These are phyloP conservation scores for Mythimna albipuncta DNA, from an alignment of 2,888 invertebrate genomes.

Conservation along the genomic window DNA sequence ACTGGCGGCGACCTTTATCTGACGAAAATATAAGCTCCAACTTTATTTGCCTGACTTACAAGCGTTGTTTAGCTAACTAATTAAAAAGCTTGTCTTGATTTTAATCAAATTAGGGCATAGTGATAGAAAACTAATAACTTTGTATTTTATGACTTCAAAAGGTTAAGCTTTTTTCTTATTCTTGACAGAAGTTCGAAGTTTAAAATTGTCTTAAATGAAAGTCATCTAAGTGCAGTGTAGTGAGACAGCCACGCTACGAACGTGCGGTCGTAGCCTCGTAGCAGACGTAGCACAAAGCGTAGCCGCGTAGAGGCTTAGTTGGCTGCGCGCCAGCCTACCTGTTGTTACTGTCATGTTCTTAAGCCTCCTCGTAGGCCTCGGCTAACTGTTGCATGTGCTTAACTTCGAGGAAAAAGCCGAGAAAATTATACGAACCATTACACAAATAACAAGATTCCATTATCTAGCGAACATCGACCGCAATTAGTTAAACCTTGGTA, in stretches of 20 bases:
- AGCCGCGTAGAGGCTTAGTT: conserved; percentile 77
- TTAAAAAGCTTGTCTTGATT: conserved; percentile 57
- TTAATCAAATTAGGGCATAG: conserved; percentile 59
- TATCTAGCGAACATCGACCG: conserved; percentile 33
- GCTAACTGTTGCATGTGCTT: conserved; percentile 73
- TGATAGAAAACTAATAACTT: conserved; percentile 52
- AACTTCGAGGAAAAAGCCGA: conserved; percentile 61
- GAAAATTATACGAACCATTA: conserved; percentile 57
- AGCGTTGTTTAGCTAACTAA: conserved; percentile 59
- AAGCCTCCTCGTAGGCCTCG: conserved; percentile 68
- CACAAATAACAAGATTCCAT: conserved; percentile 45
- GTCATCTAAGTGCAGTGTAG: conserved; percentile 72
- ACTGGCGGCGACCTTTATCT: conserved; percentile 51
- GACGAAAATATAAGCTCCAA: conserved; percentile 56
- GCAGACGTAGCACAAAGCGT: conserved; percentile 77
- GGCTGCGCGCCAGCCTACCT: conserved; percentile 87
- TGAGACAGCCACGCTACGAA: conserved; percentile 68
- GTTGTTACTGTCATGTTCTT: conserved; percentile 84
- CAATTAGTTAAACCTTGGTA: conserved; percentile 20
- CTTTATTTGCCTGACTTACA: conserved; percentile 62
- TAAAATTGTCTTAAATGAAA: conserved; percentile 70
- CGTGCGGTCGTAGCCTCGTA: conserved; percentile 80
- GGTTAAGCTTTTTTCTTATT: conserved; percentile 8
- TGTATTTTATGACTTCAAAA: conserved; percentile 35
- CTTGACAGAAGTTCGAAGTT: conserved; percentile 48